These are phyloP conservation scores for Macrotrachela quadricornifera DNA, from an alignment of 1,140 invertebrate species.

Conservation along the genomic window DNA sequence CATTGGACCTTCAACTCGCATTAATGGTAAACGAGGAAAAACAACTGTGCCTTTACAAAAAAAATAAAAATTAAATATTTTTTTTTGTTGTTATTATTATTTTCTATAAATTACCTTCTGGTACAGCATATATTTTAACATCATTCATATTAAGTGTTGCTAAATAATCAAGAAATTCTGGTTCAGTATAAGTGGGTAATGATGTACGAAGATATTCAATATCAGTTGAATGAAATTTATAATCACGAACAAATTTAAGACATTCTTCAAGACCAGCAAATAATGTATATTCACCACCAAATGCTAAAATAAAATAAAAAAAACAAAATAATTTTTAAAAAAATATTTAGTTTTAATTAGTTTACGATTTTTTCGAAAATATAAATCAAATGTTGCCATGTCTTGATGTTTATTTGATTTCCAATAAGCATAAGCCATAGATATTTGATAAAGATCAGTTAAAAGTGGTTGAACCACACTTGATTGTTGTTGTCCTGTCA, in stretches of 20 bases:
- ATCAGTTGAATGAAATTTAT: slow-evolving; percentile 78
- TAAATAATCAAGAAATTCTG: slow-evolving; percentile 74
- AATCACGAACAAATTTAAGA: slow-evolving; percentile 79
- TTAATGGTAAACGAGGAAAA: slow-evolving; percentile 80
- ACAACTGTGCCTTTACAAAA: slow-evolving; percentile 52
- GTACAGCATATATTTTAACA: slow-evolving; percentile 66
- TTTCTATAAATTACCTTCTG: slow-evolving; percentile 41
- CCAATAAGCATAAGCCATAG: slow-evolving; percentile 99
- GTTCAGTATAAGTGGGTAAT: slow-evolving; percentile 56
- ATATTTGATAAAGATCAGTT: slow-evolving; percentile 80
- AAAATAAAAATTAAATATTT: too few species aligned
- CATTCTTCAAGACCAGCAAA: slow-evolving; percentile 94
- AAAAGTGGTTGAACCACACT: too few species aligned
- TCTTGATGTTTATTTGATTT: slow-evolving; percentile 77
- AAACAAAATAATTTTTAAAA: too few species aligned
- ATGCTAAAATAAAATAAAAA: slow-evolving; percentile 32
- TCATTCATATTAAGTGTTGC: slow-evolving; percentile 56
- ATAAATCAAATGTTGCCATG: slow-evolving; percentile 81
- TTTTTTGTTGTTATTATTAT: too few species aligned
- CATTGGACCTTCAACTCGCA: slow-evolving; percentile 78
- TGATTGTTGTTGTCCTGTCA: too few species aligned
- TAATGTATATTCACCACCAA: slow-evolving; percentile 91
- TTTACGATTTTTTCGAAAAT: slow-evolving; percentile 73
- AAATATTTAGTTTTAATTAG: too few species aligned
- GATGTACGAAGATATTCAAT: slow-evolving; percentile 71